These are phyloP conservation scores for Microhierax caerulescens DNA, from an alignment of 2,797 vertebrate species.

Conservation along the genomic window DNA sequence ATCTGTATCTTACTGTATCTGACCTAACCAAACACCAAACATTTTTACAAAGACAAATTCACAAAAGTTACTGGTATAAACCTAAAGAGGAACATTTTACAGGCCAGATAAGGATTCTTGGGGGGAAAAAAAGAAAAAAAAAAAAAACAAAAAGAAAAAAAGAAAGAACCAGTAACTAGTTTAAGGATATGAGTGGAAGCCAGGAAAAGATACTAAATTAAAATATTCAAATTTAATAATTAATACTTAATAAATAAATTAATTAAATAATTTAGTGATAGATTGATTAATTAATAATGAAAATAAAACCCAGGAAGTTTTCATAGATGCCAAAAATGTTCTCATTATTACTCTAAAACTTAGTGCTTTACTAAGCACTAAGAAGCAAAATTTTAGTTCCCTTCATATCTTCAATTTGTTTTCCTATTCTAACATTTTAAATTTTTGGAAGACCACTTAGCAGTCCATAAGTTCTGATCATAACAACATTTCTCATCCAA, in stretches of 20 bases:
- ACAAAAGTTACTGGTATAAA: not conserved
- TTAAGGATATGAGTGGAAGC: not conserved
- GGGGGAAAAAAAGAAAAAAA: too few species aligned
- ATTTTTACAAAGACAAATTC: not conserved
- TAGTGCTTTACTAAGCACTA: not conserved
- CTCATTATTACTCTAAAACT: not conserved
- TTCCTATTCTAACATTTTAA: not conserved
- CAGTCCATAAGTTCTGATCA: not conserved
- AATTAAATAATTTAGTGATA: too few species aligned
- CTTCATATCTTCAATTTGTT: not conserved
- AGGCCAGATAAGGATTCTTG: not conserved
- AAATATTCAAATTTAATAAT: not conserved
- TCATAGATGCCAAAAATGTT: not conserved
- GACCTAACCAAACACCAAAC: not conserved
- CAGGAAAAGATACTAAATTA: not conserved
- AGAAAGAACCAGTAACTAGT: not conserved
- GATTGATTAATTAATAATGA: not conserved
- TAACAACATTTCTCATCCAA: not conserved
- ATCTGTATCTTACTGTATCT: not conserved
- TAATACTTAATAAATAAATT: too few species aligned
- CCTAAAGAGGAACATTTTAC: not conserved
- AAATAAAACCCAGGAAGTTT: not conserved
- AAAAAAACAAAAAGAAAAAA: too few species aligned
- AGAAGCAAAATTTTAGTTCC: not conserved
- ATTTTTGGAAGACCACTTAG: not conserved